Conservation (phyloP, 2,888 invertebrate genomes). For the Oligia latruncula region DNA sequence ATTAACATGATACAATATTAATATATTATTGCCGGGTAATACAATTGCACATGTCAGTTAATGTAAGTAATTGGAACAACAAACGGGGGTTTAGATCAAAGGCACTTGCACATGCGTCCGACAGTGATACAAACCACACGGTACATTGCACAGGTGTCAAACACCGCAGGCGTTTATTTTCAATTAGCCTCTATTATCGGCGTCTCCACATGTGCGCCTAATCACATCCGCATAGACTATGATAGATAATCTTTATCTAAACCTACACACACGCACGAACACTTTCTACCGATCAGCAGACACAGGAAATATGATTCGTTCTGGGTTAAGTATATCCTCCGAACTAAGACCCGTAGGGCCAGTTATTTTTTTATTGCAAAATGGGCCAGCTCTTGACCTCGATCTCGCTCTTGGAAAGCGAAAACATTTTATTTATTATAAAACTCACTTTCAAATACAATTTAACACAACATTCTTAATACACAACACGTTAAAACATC, state of each 20-base stretch:
- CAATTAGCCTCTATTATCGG: slow-evolving; percentile 26
- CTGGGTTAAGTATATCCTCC: background rate
- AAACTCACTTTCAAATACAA: slow-evolving; percentile 1
- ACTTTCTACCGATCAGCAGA: background rate
- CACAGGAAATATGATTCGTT: background rate
- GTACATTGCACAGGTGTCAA: slow-evolving; percentile 28
- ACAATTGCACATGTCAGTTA: slow-evolving; percentile 36
- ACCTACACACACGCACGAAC: background rate
- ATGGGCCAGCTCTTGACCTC: background rate
- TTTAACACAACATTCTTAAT: background rate
- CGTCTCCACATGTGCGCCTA: slow-evolving; percentile 1
- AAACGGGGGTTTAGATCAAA: slow-evolving; percentile 41
- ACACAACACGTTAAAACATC: slow-evolving; percentile 35
- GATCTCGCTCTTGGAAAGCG: background rate
- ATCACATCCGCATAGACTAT: slow-evolving; percentile 33
- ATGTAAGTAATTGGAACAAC: slow-evolving; percentile 26
- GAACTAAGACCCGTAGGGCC: background rate
- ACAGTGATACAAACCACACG: slow-evolving; percentile 19
- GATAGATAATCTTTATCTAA: slow-evolving; percentile 5
- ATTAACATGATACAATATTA: slow-evolving; percentile 39
- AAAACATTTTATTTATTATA: background rate
- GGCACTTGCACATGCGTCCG: slow-evolving; percentile 15
- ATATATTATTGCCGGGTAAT: slow-evolving; percentile 6
- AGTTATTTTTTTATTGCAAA: too few relatives aligned
- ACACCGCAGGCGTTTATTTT: slow-evolving; percentile 41